Conservation (phyloP, 2,888 invertebrate species). For the Dyspetes luteomarginatus region DNA sequence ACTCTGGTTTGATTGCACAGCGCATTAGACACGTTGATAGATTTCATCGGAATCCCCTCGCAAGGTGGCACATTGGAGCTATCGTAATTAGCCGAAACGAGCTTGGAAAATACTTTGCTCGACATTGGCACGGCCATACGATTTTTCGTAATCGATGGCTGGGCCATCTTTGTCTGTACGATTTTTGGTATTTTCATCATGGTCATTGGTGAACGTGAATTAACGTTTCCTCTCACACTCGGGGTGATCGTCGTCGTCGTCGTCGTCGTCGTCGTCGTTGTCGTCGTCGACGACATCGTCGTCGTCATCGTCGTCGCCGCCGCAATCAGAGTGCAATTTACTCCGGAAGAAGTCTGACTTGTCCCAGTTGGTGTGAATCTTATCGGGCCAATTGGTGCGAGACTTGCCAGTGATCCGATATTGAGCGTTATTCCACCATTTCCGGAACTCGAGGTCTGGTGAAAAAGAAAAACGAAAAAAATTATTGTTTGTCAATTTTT, state of each 20-base stretch:
- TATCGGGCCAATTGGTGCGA: slow-evolving; percentile 82
- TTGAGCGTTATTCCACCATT: slow-evolving; percentile 82
- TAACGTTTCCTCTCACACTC: slow-evolving; percentile 9
- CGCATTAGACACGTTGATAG: slow-evolving; percentile 1
- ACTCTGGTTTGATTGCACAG: slow-evolving; percentile 71
- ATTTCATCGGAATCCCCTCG: slow-evolving; percentile 50
- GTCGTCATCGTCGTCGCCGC: slow-evolving; percentile 8
- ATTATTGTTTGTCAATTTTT: too few relatives aligned
- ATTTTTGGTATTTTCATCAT: slow-evolving; percentile 74
- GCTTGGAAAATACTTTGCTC: slow-evolving; percentile 74
- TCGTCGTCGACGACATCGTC: slow-evolving; percentile 11
- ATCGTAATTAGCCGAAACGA: slow-evolving; percentile 73
- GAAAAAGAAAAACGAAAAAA: not conserved
- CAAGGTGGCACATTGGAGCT: slow-evolving; percentile 72
- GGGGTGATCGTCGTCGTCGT: not conserved
- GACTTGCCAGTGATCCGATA: slow-evolving; percentile 82
- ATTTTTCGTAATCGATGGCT: slow-evolving; percentile 74
- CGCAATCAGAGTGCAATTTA: too few relatives aligned
- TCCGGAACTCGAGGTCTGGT: slow-evolving; percentile 71
- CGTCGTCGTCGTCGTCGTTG: slow-evolving; percentile 4
- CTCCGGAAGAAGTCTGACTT: slow-evolving; percentile 59
- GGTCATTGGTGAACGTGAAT: slow-evolving; percentile 52
- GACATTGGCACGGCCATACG: slow-evolving; percentile 73
- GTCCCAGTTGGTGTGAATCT: slow-evolving; percentile 76
- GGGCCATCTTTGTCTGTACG: slow-evolving; percentile 67